Evolutionary conservation across 2,888 invertebrate genomes (phyloP).

Genomic region (Elegia similella): DNA sequence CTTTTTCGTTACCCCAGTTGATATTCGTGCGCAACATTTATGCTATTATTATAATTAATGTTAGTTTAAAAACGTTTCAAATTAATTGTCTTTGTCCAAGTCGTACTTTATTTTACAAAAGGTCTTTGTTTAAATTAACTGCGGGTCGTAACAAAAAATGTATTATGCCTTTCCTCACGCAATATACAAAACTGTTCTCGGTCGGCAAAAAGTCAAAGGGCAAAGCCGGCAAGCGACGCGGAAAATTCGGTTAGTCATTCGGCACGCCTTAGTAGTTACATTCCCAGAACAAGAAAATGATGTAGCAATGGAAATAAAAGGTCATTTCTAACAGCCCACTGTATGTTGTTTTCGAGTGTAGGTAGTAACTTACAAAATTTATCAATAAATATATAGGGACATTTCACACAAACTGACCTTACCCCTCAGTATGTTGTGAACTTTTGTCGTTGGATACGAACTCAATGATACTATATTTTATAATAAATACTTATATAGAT

Average conservation of each 20-base stretch:
- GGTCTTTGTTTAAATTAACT: constrained; percentile 6
- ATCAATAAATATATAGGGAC: too few relatives aligned
- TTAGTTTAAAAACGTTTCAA: neutral
- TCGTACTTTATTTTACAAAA: neutral
- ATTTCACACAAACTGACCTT: too few relatives aligned
- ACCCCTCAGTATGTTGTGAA: too few relatives aligned
- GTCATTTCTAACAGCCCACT: neutral
- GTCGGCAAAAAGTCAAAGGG: constrained; percentile 12
- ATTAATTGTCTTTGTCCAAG: neutral
- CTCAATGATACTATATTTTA: too few relatives aligned
- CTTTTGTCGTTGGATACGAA: too few relatives aligned
- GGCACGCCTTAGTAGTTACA: constrained; percentile 6
- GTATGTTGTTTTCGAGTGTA: too few relatives aligned
- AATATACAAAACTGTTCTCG: constrained; percentile 12
- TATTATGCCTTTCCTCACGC: constrained; percentile 12
- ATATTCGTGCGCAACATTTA: too few relatives aligned
- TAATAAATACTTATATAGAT: too few relatives aligned
- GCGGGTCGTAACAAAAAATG: neutral
- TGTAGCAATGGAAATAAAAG: neutral
- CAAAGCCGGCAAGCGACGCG: constrained; percentile 1
- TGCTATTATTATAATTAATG: too few relatives aligned
- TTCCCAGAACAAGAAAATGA: neutral
- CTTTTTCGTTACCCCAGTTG: too few relatives aligned
- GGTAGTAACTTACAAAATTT: too few relatives aligned
- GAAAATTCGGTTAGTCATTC: constrained; percentile 12